A percentile compares a stretch with the other conserved stretches of the same genome.
Conservation (phyloP, 2,888 invertebrate genomes). For the Amphipyra berbera region DNA sequence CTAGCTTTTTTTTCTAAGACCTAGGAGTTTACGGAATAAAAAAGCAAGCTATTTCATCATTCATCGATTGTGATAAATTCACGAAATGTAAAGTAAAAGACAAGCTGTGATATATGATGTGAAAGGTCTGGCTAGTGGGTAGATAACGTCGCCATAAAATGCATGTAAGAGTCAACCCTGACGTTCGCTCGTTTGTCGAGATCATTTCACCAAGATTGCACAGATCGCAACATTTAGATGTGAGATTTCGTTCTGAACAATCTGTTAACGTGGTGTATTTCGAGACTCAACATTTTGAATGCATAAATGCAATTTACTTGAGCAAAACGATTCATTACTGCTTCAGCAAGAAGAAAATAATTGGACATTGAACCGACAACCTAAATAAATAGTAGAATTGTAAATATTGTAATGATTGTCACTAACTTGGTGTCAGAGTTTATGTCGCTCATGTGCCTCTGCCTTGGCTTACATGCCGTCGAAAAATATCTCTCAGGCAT, state of each 20-base stretch:
- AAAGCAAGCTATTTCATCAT: neutral
- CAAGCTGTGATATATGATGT: no score
- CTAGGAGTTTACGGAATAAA: no score
- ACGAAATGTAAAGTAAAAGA: neutral
- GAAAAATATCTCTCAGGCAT: no score
- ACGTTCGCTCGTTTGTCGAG: conserved; percentile 27
- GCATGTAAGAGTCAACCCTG: conserved; percentile 41
- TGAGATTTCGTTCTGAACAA: conserved; percentile 48
- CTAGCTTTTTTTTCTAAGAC: no score
- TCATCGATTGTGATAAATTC: neutral
- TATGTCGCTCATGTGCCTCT: no score
- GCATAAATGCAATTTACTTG: conserved; percentile 32
- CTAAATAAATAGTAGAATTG: conserved; percentile 14
- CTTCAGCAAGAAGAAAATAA: conserved; percentile 16
- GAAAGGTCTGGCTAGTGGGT: neutral
- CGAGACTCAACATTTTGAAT: conserved; percentile 15
- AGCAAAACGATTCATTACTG: conserved; percentile 28
- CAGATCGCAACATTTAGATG: conserved; percentile 44
- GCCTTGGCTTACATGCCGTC: no score
- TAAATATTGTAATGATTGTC: no score
- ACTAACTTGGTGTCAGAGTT: no score
- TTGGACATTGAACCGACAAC: conserved; percentile 43
- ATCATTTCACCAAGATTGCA: conserved; percentile 54
- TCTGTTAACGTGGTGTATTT: conserved; percentile 51
- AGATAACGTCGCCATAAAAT: neutral